Base-by-base conservation (phyloP, 2,797 vertebrate genomes). In the Xenops minutus region DNA sequence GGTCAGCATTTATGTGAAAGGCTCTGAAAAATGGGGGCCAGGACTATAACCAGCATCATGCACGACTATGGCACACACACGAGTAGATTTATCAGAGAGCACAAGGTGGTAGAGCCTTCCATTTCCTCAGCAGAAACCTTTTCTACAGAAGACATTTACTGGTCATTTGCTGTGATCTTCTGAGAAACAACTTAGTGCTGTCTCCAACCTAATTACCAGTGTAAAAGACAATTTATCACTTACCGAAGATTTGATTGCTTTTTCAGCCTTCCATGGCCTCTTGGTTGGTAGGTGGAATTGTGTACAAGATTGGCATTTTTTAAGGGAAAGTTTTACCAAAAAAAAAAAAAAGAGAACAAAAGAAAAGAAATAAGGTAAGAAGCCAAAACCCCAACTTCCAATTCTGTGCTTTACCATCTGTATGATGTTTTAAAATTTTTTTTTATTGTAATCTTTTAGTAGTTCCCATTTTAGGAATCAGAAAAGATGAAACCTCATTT, bases 141-240 rank as follows among this genome's bases (percentile, higher is more conserved):
- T 62, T 85, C 69, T 43, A 10, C 6, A 68, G 76, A 63, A 67
- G 27, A 14, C 44, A 55, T 46, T 78, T 85, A 49, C 34, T 71
- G 78, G 56, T 39, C 78, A 56, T 69, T 92, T 56, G 68, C 64
- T 92, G 71, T 87, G 85, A 62, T 80, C 88, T 95, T 85, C 36
- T 49, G 64, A 89, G 83, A 73, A 87, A 91, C 75, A 41, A 44
- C 52, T 91, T 73, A 56, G 49, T 48, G 75, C 90, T 92, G 85
- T 63, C 61, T 82, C 24, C 19, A 80, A 56, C 85, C 77, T 61
- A 88, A 90, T 93, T 94, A 82, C 87, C 52, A 83, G 72, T 39
- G 37, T 83, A 96, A 85, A 88, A 94, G 91, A 91, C 39, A 69
- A 95, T 93, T 91, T 95, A 93, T 93, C 89, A 73, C 85, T 93